Evolutionary conservation across 2,888 invertebrate species (phyloP).

Genomic region (Hirtodrosophila alboralis): DNA sequence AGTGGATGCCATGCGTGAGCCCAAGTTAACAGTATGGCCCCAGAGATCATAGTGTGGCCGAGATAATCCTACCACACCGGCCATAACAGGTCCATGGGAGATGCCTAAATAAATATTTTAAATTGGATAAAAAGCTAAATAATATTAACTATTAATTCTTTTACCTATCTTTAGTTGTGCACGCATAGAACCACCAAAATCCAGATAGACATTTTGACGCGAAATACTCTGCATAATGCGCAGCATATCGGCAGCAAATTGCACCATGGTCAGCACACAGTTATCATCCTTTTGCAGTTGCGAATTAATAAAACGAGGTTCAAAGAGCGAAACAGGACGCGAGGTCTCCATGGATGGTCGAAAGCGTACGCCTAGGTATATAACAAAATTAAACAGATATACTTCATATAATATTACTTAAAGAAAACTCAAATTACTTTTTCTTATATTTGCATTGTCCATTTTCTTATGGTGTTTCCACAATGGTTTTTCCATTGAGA

Average conservation of each 20-base stretch:
- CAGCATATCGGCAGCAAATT: slow-evolving; percentile 90
- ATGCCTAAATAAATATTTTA: slow-evolving; percentile 88
- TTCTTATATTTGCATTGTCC: not conserved
- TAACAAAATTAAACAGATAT: too few relatives aligned
- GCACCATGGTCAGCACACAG: slow-evolving; percentile 86
- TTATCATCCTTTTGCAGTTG: slow-evolving; percentile 17
- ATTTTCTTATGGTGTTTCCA: not conserved
- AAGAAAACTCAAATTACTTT: too few relatives aligned
- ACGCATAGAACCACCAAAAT: slow-evolving; percentile 11
- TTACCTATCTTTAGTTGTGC: slow-evolving; percentile 44
- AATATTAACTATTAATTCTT: too few relatives aligned
- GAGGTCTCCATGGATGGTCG: too few relatives aligned
- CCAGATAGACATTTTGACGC: slow-evolving; percentile 9
- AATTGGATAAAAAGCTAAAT: too few relatives aligned
- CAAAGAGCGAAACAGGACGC: not conserved
- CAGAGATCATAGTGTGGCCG: slow-evolving; percentile 98
- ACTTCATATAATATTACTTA: too few relatives aligned
- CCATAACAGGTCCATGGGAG: slow-evolving; percentile 94
- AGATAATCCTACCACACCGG: slow-evolving; percentile 96
- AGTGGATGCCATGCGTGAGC: slow-evolving; percentile 96
- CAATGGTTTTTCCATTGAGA: not conserved
- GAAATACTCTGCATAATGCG: slow-evolving; percentile 84
- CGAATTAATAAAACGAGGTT: slow-evolving; percentile 3
- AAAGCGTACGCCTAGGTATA: too few relatives aligned
- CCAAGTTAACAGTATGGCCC: slow-evolving; percentile 98